Percentiles rank a stretch among this genome's conserved stretches.
These are phyloP conservation scores for Amphimedon queenslandica DNA, from an alignment of 37 sponge, comb jelly and placozoan species.

Conservation along the genomic window DNA sequence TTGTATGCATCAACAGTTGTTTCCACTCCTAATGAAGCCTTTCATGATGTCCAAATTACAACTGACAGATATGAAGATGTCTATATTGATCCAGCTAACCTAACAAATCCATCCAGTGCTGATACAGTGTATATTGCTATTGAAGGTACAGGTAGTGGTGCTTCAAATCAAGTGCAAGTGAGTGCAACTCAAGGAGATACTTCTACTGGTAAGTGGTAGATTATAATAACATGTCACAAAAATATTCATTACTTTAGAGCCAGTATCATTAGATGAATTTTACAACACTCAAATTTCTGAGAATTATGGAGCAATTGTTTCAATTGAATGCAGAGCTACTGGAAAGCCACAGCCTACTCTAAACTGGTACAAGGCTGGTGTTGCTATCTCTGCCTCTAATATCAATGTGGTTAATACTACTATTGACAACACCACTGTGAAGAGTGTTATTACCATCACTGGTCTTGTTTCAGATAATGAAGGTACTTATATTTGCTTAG, in stretches of 20 bases:
- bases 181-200: constrained; percentile 1
- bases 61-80: constrained; percentile 7
- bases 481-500: background rate
- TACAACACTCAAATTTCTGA: background rate
- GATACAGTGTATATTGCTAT: constrained; percentile 20
- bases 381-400: background rate
- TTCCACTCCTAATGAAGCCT: constrained; percentile 36
- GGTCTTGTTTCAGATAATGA: background rate
- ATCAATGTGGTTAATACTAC: background rate
- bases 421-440: background rate
- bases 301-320: background rate
- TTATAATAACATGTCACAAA: too few species aligned
- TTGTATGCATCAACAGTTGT: constrained; percentile 33
- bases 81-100: background rate
- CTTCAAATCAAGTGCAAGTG: background rate
- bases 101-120: background rate
- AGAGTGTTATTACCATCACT: background rate
- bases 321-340: background rate
- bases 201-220: constrained; percentile 1
- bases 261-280: background rate
- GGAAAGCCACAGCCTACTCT: background rate
- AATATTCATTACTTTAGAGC: background rate
- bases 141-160: background rate
- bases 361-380: background rate
- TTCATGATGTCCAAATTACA: constrained; percentile 20